These are phyloP conservation scores for Neoscelio sp. DNA, from an alignment of 2,888 invertebrate genomes.

Conservation along the genomic window DNA sequence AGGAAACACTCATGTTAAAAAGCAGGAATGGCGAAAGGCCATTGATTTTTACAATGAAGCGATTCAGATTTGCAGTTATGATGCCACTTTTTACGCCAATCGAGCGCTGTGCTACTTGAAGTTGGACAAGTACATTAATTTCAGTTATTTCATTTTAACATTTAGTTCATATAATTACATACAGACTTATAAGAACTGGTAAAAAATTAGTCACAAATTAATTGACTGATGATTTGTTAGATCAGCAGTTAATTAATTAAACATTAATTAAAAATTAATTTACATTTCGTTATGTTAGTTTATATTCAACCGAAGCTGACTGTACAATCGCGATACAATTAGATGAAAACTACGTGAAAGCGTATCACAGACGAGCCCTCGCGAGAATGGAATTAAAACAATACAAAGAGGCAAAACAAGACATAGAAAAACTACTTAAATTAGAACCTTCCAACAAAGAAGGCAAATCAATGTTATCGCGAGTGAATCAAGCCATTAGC, in stretches of 20 bases:
- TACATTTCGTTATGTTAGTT: no score
- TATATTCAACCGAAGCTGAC: slow-evolving; percentile 90
- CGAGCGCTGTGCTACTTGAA: slow-evolving; percentile 94
- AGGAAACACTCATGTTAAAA: slow-evolving; percentile 93
- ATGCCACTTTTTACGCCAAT: slow-evolving; percentile 93
- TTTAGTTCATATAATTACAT: no score
- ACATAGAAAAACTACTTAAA: slow-evolving; percentile 88
- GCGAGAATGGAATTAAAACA: slow-evolving; percentile 90
- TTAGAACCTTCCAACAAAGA: slow-evolving; percentile 92
- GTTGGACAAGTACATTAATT: slow-evolving; percentile 88
- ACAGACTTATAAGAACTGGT: no score
- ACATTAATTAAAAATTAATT: slow-evolving; percentile 1
- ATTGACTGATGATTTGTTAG: not conserved
- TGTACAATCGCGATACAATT: slow-evolving; percentile 91
- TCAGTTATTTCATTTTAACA: no score
- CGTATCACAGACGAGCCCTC: slow-evolving; percentile 91
- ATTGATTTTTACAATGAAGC: slow-evolving; percentile 94
- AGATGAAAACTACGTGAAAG: slow-evolving; percentile 93
- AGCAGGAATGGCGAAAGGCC: slow-evolving; percentile 93
- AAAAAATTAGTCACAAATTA: slow-evolving; percentile 72
- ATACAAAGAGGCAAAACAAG: slow-evolving; percentile 88
- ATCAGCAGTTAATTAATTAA: slow-evolving; percentile 66
- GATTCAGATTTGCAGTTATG: slow-evolving; percentile 90
- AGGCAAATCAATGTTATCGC: slow-evolving; percentile 86
- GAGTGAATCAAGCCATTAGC: slow-evolving; percentile 85